Base-by-base conservation (phyloP, 2,113 vertebrate genomes). In the Onychorhynchus coronatus region DNA sequence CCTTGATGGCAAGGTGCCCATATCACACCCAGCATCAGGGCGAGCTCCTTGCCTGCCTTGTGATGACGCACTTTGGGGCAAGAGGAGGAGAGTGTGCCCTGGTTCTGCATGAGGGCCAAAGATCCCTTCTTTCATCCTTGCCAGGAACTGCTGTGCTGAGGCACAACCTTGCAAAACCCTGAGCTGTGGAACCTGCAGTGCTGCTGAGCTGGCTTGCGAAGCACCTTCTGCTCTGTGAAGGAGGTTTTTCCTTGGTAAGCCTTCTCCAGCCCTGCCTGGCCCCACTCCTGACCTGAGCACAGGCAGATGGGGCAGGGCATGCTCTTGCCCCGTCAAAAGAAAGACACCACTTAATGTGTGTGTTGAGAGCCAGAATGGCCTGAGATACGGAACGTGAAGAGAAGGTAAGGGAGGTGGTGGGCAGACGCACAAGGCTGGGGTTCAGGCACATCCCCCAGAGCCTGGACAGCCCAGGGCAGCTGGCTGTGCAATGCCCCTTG, bases 271-370 rank as follows among this genome's bases (percentile, higher is more conserved):
- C 5, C 21, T 9, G 7, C 44, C 68, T 1, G 2, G 37, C 56
- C 59, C 21, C 8, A 9, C 8, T 31, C 37, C 37, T 8, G 27
- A 4, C 12, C 28, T 14, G 12, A 30, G 28, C 31, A n/a, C 11
- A 66, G 37, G 25, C 35, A 56, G 49, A 15, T 3, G 2, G 50
- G 49, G 25, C 22, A 47, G 67, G 24, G 11, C 9, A 85, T 53
- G 37, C 35, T 90, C 23, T 56, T 4, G 0, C 8, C 23, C 30
- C 1, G 2, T 33, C 49, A 62, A 49, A 37, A 46, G 42, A 84
- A 71, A 72, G 44, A 23, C n/a, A 33, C 18, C 0, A 0, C 11
- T 88, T 27, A 18, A 1, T 1, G 21, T 6, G 7, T 35, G 39
- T 63, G 65, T 8, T 33, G 66, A 72, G 82, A 91, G 30, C 30